phyloP scores from a whole-genome alignment of 2,113 vertebrate genomes.

The Boulengeromyrus knoepffleri region DNA sequence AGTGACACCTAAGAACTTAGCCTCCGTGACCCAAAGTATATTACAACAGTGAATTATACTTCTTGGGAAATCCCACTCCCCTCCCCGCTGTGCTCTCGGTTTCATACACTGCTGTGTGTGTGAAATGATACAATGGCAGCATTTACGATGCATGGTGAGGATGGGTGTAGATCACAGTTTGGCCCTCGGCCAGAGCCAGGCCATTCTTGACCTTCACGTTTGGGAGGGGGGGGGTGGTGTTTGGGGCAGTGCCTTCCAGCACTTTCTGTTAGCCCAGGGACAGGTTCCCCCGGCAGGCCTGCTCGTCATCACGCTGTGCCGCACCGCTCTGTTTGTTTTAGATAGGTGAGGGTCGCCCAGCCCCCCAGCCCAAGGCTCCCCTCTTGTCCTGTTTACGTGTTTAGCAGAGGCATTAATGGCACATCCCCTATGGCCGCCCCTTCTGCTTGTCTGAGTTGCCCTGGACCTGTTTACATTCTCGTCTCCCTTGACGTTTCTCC shows the following conservation, averaged over 20 bases:
- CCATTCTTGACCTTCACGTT: not conserved
- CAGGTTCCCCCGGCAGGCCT: not conserved
- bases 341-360: not conserved
- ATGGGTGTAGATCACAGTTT: not conserved
- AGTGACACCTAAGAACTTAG: not conserved
- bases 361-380: no score
- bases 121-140: not conserved
- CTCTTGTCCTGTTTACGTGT: not conserved
- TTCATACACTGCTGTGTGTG: not conserved
- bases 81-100: not conserved
- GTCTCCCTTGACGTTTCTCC: not conserved
- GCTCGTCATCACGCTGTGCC: not conserved
- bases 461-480: conserved; percentile 21
- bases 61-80: not conserved
- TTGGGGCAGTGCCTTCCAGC: not conserved
- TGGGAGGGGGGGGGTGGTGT: not conserved
- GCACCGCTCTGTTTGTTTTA: not conserved
- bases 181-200: not conserved
- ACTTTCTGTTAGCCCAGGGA: not conserved
- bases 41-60: not conserved
- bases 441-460: conserved; percentile 29
- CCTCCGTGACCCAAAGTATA: not conserved
- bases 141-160: not conserved
- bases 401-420: not conserved
- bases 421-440: not conserved